A percentile compares a stretch with the other conserved stretches of the same genome.
These are phyloP conservation scores for Chaunax sp. DNA, from an alignment of 2,797 vertebrate species.

Conservation along the genomic window DNA sequence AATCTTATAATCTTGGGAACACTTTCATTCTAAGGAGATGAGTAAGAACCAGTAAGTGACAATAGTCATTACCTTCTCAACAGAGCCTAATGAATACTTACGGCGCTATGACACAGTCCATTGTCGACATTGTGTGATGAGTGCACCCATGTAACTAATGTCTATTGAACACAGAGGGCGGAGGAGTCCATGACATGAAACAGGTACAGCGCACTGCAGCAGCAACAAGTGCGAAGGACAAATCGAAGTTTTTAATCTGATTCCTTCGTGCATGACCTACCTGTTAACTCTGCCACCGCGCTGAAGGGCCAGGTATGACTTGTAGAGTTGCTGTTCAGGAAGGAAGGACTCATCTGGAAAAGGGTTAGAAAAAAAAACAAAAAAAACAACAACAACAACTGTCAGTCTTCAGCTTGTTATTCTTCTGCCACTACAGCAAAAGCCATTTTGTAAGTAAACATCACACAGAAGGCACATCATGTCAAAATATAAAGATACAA, in stretches of 20 bases:
- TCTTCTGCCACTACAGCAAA: not conserved
- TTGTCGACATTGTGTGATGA: too few species aligned
- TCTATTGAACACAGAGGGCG: too few species aligned
- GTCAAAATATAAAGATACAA: too few species aligned
- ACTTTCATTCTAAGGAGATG: too few species aligned
- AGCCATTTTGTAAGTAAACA: rapidly evolving
- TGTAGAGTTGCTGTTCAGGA: slow-evolving; percentile 87
- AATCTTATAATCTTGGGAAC: too few species aligned
- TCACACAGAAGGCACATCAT: not conserved
- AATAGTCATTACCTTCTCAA: too few species aligned
- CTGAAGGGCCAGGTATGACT: slow-evolving; percentile 89
- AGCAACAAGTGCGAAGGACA: not conserved
- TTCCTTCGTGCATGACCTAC: slow-evolving; percentile 54
- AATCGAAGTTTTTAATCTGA: too few species aligned
- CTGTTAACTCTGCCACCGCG: slow-evolving; percentile 86
- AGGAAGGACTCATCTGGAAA: slow-evolving; percentile 85
- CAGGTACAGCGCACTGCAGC: not conserved
- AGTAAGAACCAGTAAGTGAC: too few species aligned
- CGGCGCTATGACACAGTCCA: too few species aligned
- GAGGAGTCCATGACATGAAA: too few species aligned
- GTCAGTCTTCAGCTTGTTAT: slow-evolving; percentile 11
- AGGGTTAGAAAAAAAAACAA: not conserved
- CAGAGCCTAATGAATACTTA: too few species aligned
- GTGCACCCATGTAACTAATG: too few species aligned
- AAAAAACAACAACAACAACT: not conserved